Base-by-base conservation (phyloP, 2,888 invertebrate genomes). In the Athalia circularis region DNA sequence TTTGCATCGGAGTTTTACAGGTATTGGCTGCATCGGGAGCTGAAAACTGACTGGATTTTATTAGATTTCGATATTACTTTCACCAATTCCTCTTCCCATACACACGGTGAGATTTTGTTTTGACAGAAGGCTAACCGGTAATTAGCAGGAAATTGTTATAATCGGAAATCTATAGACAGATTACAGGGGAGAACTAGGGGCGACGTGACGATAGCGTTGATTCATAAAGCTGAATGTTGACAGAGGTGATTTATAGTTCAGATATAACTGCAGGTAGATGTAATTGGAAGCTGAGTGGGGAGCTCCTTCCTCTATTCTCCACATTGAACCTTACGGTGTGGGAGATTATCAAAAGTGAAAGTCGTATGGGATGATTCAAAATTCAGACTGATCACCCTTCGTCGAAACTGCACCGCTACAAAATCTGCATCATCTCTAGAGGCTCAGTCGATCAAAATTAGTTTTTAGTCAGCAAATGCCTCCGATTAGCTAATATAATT, bases 81-180 rank as follows among this genome's bases (percentile, higher is more conserved):
- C 7, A 43, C 4, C 7, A 11, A 43, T 54, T 11, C 43, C 11
- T 11, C n/a, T 54, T 54, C 29, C 68, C 52, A 9, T 54, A 4
- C 5, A 68, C 29, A 8, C 8, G 68, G 52, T 29, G 29, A 2
- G 68, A 9, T n/a, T 15, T 54, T 68, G 54, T 43, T 68, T 68
- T 68, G 68, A 68, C 68, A 68, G 52, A 68, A 54, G 52, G 52
- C 54, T 50, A 54, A 68, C 52, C 68, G 29, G 52, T 43, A 68
- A 54, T 68, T 29, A 52, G 68, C 54, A n/a, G 68, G 52, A 8
- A 68, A 68, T 68, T 43, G 47, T 68, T 54, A 43, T 54, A 9
- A 7, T 7, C 7, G 29, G 11, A 47, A 68, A 68, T 52, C 50
- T 68, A 11, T 8, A 15, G 9, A 15, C 29, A 68, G 52, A 68